phyloP scores from a whole-genome alignment of 2,888 invertebrate species.

The Anorthoa munda region DNA sequence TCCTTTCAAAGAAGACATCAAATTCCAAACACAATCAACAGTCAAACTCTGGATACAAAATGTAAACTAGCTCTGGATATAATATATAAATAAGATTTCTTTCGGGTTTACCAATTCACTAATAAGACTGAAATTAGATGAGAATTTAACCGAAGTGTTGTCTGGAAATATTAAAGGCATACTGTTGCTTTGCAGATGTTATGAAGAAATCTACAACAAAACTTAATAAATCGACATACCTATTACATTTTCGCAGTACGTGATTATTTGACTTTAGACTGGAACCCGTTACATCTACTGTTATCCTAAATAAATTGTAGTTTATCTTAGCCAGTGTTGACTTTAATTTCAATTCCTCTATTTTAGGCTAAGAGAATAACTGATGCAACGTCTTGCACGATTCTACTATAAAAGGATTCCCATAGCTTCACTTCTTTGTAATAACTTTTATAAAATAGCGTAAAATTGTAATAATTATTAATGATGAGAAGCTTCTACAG shows the following conservation, averaged over 20 bases:
- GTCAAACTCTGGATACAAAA: neutral
- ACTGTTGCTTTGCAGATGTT: neutral
- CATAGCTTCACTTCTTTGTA: neutral
- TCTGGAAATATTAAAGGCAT: neutral
- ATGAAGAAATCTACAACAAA: neutral
- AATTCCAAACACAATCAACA: constrained; percentile 1
- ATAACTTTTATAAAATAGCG: neutral
- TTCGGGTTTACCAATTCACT: neutral
- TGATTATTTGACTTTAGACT: neutral
- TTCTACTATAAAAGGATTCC: neutral
- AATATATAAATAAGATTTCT: neutral
- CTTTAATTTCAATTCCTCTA: neutral
- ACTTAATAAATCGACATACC: neutral
- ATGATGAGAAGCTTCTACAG: constrained; percentile 37
- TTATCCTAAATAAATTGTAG: neutral
- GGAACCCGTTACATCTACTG: neutral
- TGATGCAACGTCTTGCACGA: neutral
- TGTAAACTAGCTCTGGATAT: neutral
- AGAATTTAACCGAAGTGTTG: neutral
- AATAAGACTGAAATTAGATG: neutral
- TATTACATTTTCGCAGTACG: neutral
- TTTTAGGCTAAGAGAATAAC: neutral
- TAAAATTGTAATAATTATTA: constrained; percentile 17
- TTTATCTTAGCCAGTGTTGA: neutral
- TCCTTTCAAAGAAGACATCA: neutral